A percentile compares a stretch with the other conserved stretches of the same genome.
Conservation (phyloP, 2,113 vertebrate species). For the Ceyx melanurus region DNA sequence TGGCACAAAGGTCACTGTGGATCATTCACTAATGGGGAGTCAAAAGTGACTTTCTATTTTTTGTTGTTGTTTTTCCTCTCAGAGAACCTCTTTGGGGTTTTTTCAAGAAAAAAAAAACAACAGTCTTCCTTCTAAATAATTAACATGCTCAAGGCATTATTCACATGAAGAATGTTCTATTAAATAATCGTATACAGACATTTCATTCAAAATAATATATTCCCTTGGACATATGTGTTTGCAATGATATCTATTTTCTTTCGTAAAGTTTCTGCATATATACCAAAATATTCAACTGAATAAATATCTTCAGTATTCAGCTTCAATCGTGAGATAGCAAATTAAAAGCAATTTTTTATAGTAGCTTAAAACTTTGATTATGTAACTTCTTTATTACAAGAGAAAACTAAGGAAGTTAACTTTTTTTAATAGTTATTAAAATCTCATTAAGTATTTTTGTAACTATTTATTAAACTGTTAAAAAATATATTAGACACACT, state of each 20-base stretch:
- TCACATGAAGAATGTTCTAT: neutral
- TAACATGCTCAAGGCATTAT: neutral
- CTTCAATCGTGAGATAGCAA: neutral
- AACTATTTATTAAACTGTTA: slow-evolving; percentile 60
- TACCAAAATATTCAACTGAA: neutral
- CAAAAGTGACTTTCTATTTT: neutral
- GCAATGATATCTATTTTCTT: neutral
- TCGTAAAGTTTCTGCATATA: neutral
- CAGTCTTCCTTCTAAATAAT: neutral
- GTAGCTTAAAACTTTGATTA: neutral
- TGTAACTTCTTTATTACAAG: neutral
- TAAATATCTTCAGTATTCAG: neutral
- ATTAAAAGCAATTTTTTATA: neutral
- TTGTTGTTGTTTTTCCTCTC: neutral
- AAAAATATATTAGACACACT: slow-evolving; percentile 39
- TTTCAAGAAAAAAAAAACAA: no score
- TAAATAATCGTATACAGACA: neutral
- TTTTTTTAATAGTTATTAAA: slow-evolving; percentile 2
- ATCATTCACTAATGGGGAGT: neutral
- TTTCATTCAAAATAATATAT: neutral
- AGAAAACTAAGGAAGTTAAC: neutral
- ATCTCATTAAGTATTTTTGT: slow-evolving; percentile 31
- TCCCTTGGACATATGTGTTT: neutral
- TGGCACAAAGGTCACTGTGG: neutral
- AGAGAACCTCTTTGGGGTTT: neutral